Conservation (phyloP, 2,888 invertebrate genomes). For the Barypeithes pellucidus region DNA sequence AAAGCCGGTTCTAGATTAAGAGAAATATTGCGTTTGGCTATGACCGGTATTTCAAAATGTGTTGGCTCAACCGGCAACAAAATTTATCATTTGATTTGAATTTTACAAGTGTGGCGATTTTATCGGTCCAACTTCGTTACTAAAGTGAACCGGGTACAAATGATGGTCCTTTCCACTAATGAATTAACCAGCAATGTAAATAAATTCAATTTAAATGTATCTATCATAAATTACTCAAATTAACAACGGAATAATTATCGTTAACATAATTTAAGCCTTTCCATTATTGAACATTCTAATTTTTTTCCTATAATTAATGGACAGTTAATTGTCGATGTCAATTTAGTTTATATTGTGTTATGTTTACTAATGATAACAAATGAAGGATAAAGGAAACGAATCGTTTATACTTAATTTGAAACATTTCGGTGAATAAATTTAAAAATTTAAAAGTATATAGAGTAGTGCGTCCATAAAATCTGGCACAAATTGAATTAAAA, state of each 20-base stretch:
- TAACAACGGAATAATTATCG: not conserved
- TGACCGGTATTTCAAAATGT: too few species aligned
- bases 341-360: not conserved
- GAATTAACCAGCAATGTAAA: not conserved
- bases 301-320: constrained; percentile 2
- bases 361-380: not conserved
- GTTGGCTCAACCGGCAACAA: too few species aligned
- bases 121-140: too few species aligned
- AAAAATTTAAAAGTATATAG: too few species aligned
- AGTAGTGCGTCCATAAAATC: too few species aligned
- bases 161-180: not conserved
- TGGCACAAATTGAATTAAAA: too few species aligned
- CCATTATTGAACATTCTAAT: not conserved
- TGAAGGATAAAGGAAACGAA: not conserved
- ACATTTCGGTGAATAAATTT: too few species aligned
- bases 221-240: not conserved
- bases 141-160: not conserved
- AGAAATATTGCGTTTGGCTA: too few species aligned
- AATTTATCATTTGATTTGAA: too few species aligned
- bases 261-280: not conserved
- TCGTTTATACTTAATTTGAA: too few species aligned
- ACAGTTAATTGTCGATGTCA: not conserved
- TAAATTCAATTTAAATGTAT: not conserved
- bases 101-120: too few species aligned
- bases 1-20: too few species aligned